Percentiles rank a stretch among this genome's conserved stretches.
These are phyloP conservation scores for Gymnoscelis rufifasciata DNA, from an alignment of 2,888 invertebrate species.

Conservation along the genomic window DNA sequence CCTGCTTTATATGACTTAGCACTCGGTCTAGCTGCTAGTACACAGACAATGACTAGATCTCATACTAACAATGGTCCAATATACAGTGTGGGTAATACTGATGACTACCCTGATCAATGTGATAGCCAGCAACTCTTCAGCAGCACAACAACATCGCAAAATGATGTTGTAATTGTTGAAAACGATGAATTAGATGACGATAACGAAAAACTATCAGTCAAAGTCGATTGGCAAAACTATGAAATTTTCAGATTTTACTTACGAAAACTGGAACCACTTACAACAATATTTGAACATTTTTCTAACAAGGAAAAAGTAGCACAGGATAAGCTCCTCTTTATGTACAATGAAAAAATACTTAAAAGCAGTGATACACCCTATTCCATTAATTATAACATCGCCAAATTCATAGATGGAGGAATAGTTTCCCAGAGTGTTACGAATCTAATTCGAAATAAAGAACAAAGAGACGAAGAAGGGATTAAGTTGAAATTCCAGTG, in stretches of 20 bases:
- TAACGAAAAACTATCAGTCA: slow-evolving; percentile 66
- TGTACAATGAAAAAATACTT: slow-evolving; percentile 57
- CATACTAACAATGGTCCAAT: slow-evolving; percentile 25
- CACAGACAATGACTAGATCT: background rate
- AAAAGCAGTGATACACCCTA: slow-evolving; percentile 63
- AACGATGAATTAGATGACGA: slow-evolving; percentile 42
- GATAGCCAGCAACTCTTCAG: slow-evolving; percentile 46
- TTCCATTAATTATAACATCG: slow-evolving; percentile 58
- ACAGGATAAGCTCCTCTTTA: slow-evolving; percentile 55
- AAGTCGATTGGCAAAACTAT: slow-evolving; percentile 66
- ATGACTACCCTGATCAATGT: slow-evolving; percentile 55
- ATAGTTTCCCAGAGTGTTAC: slow-evolving; percentile 49
- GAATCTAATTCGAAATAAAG: slow-evolving; percentile 28
- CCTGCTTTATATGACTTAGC: background rate
- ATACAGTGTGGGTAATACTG: slow-evolving; percentile 56
- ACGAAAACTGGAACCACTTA: slow-evolving; percentile 59
- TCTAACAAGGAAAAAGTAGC: slow-evolving; percentile 48
- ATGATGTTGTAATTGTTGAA: slow-evolving; percentile 34
- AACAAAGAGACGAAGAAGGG: slow-evolving; percentile 31
- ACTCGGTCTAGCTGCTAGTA: slow-evolving; percentile 3
- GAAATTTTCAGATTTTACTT: slow-evolving; percentile 62
- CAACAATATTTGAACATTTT: slow-evolving; percentile 61
- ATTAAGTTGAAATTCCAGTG: slow-evolving; percentile 67
- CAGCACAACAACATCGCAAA: background rate
- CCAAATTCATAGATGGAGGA: slow-evolving; percentile 70